Conservation (phyloP, 2,888 invertebrate species). For the Harpagoxenus sublaevis region DNA sequence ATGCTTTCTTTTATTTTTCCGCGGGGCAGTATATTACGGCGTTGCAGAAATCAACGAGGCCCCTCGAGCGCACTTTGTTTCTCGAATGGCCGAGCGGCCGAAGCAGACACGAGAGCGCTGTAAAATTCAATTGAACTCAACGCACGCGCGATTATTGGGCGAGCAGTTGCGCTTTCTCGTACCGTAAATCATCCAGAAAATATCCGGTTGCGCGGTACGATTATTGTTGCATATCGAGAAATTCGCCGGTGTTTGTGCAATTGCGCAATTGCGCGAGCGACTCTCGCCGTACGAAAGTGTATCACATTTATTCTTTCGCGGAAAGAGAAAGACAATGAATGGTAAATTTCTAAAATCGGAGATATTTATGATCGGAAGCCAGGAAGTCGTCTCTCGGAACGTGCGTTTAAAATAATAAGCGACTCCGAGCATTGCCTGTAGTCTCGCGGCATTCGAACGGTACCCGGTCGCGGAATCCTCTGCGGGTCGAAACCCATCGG, state of each 20-base stretch:
- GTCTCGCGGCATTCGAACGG: conserved; percentile 39
- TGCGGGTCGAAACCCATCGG: conserved; percentile 43
- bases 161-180: conserved; percentile 8
- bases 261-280: conserved; percentile 13
- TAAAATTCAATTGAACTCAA: conserved; percentile 34
- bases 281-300: conserved; percentile 17
- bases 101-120: background rate
- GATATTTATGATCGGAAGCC: conserved; percentile 16
- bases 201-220: background rate
- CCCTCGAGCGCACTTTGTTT: background rate
- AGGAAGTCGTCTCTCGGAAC: conserved; percentile 59
- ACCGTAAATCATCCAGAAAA: conserved; percentile 34
- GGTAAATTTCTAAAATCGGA: conserved; percentile 17
- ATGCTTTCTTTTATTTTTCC: conserved; percentile 15
- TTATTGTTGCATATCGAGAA: conserved; percentile 26
- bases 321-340: background rate
- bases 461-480: conserved; percentile 36
- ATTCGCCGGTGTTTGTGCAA: background rate
- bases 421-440: conserved; percentile 43
- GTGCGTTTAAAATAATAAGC: conserved; percentile 58
- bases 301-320: background rate
- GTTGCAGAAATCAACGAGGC: background rate
- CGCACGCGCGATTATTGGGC: background rate
- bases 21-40: background rate
- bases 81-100: background rate